These are phyloP conservation scores for Busseola fusca DNA, from an alignment of 2,888 invertebrate genomes.

Conservation along the genomic window DNA sequence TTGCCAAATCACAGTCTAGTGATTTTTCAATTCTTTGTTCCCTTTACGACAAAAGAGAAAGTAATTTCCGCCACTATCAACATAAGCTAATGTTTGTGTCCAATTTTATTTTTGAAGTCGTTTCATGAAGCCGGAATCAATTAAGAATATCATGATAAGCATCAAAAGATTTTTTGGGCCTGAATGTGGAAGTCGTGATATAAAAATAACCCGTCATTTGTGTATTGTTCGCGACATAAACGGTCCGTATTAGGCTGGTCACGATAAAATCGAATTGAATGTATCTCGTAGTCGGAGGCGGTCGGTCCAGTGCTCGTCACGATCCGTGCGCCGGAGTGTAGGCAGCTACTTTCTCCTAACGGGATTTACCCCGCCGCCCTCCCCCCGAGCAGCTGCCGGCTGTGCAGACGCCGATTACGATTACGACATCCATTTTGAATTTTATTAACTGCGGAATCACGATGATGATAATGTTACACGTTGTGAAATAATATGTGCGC, in stretches of 20 bases:
- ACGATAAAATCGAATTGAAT: slow-evolving; percentile 79
- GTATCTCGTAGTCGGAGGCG: slow-evolving; percentile 75
- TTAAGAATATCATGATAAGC: slow-evolving; percentile 49
- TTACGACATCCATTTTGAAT: slow-evolving; percentile 83
- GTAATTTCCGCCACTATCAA: slow-evolving; percentile 62
- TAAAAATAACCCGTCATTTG: slow-evolving; percentile 59
- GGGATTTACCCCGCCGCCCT: slow-evolving; percentile 77
- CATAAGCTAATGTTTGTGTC: slow-evolving; percentile 50
- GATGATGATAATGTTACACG: slow-evolving; percentile 72
- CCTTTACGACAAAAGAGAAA: slow-evolving; percentile 74
- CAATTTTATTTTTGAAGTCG: slow-evolving; percentile 55
- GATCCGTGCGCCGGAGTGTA: slow-evolving; percentile 79
- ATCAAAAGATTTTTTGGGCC: slow-evolving; percentile 30
- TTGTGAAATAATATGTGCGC: slow-evolving; percentile 73
- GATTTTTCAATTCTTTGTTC: slow-evolving; percentile 71
- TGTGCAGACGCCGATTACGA: slow-evolving; percentile 74
- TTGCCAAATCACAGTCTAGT: slow-evolving; percentile 68
- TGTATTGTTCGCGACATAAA: slow-evolving; percentile 66
- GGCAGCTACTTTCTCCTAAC: slow-evolving; percentile 89
- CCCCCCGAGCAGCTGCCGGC: slow-evolving; percentile 63
- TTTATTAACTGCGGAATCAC: slow-evolving; percentile 79
- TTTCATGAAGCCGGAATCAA: slow-evolving; percentile 34
- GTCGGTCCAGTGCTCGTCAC: slow-evolving; percentile 76
- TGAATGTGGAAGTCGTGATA: slow-evolving; percentile 61
- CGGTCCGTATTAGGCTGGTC: slow-evolving; percentile 66